Base-by-base conservation (phyloP, 2,888 invertebrate genomes). In the Drosophila bunnanda region DNA sequence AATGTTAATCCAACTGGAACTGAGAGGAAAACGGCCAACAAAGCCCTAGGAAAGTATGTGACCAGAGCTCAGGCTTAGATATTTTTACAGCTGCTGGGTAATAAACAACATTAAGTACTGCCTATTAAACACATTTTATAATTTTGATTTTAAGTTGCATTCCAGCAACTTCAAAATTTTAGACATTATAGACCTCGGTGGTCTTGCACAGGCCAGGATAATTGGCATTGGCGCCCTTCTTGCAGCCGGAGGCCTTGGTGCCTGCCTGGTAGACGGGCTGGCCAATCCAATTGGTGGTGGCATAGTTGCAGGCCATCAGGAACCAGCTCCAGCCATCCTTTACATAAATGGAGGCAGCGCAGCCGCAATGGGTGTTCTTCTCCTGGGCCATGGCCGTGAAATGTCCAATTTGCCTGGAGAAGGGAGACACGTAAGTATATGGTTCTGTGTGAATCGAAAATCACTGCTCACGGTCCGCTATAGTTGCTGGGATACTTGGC, bases 401-500 rank as follows among this genome's bases (percentile, higher is more conserved):
- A 46, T 79, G 78, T 9, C 80, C 80, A 50, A 79, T 79, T 28
- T 68, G 54, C 4, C 78, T 78, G 20, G 0, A 15, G 1, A 5
- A 20, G 28, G 1, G 1, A 15, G 10, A 50, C 5, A 4, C 0
- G 4, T 15, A 15, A 8, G 15, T 25, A 15, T 0, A 7, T 20
- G n/a, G 15, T 25, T 15, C 8, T 9, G 15, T 4, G 15, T 25
- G 9, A 7, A 2, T 25, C 9, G 5, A 0, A 25, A 12, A 2
- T 6, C 1, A 28, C 3, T 2, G 38, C 78, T 77, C 25, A 79
- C 80, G 80, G 80, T 56, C 80, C 78, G 8, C 13, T 70, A 28
- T 77, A 80, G 43, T 86, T 81, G 57, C 73, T 57, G 0, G 88
- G 89, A 67, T 80, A 90, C 3, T 65, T 38, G 43, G 77, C 56